phyloP scores from a whole-genome alignment of 2,888 invertebrate species.

The Microctonus hyperodae region DNA sequence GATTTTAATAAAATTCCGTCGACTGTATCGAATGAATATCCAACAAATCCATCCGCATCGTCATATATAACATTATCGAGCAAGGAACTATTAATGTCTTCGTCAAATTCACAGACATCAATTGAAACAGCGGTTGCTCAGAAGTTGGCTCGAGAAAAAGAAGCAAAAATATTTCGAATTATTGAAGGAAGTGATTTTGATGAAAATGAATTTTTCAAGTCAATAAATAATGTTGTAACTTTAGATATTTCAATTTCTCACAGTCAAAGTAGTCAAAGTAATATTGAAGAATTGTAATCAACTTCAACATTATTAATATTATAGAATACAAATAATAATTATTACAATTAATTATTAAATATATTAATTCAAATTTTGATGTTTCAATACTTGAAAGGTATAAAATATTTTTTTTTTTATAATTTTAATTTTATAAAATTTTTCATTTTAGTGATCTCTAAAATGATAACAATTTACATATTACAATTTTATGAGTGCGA shows the following conservation, averaged over 20 bases:
- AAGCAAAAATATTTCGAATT: slow-evolving; percentile 45
- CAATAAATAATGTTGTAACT: background rate
- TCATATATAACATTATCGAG: slow-evolving; percentile 20
- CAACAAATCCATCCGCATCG: background rate
- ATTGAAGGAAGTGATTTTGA: slow-evolving; percentile 46
- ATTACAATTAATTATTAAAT: no score
- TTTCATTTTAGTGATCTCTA: no score
- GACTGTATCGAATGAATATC: background rate
- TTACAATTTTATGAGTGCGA: no score
- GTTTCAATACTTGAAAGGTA: no score
- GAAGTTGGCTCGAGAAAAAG: slow-evolving; percentile 36
- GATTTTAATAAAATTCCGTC: background rate
- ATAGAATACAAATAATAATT: no score
- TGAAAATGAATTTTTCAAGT: slow-evolving; percentile 40
- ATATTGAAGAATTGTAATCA: background rate
- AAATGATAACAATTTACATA: no score
- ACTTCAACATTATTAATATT: no score
- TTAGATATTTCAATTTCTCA: background rate
- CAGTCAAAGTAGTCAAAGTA: no score
- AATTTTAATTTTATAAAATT: no score
- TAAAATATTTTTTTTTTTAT: no score
- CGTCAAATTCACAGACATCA: slow-evolving; percentile 31
- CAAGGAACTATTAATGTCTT: background rate
- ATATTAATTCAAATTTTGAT: no score
- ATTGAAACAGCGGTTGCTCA: slow-evolving; percentile 29